Evolutionary conservation across 1,140 invertebrate genomes (phyloP).

Genomic region (Gerris buenoi): DNA sequence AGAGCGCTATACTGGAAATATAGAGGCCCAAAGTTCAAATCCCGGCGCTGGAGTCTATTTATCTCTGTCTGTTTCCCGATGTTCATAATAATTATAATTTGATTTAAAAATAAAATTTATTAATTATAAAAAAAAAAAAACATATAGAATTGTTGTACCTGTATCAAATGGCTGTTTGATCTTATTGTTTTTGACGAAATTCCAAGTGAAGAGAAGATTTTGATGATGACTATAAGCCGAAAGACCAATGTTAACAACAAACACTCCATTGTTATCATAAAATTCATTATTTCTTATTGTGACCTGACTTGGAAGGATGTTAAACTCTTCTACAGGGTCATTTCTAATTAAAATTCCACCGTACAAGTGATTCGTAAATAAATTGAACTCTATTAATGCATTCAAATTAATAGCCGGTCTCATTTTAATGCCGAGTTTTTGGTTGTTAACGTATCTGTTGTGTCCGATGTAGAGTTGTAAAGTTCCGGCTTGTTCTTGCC

Average conservation of each 20-base stretch:
- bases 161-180: conserved; percentile 74
- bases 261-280: conserved; percentile 66
- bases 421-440: conserved; percentile 58
- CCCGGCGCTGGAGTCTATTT: too few species aligned
- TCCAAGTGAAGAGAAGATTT: conserved; percentile 69
- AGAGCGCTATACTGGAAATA: too few species aligned
- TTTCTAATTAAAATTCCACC: conserved; percentile 81
- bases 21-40: too few species aligned
- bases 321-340: conserved; percentile 51
- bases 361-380: conserved; percentile 62
- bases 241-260: conserved; percentile 72
- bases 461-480: conserved; percentile 63
- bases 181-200: conserved; percentile 71
- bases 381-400: conserved; percentile 69
- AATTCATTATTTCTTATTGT: conserved; percentile 80
- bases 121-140: neutral
- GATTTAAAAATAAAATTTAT: neutral
- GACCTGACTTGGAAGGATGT: conserved; percentile 50
- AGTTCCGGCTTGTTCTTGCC: conserved; percentile 32
- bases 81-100: too few species aligned
- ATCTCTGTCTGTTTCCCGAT: too few species aligned
- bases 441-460: conserved; percentile 63
- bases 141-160: conserved; percentile 3
- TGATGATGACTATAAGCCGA: conserved; percentile 72
- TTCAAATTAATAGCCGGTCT: conserved; percentile 71